Conservation (phyloP, 2,797 vertebrate species). For the Emys orbicularis region DNA sequence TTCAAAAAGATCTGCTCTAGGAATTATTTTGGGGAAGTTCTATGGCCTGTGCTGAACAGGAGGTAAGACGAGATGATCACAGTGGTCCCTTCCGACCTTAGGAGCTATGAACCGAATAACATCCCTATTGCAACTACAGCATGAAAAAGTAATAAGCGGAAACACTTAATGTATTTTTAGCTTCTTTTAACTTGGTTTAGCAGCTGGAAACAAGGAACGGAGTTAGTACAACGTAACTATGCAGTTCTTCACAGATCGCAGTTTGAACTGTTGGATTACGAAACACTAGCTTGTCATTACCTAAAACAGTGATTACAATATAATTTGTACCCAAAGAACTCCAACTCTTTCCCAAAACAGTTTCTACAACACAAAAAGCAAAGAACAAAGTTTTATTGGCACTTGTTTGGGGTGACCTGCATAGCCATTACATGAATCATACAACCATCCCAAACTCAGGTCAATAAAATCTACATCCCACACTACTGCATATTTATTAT, state of each 20-base stretch:
- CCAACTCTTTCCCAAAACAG: not conserved
- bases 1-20: not conserved
- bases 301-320: not conserved
- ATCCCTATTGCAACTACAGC: not conserved
- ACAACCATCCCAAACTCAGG: not conserved
- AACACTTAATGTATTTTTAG: not conserved
- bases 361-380: not conserved
- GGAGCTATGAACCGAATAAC: not conserved
- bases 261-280: not conserved
- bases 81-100: not conserved
- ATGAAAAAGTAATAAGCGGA: not conserved
- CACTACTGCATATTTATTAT: not conserved
- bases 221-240: not conserved
- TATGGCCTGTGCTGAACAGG: not conserved
- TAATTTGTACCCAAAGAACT: not conserved
- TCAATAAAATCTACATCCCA: not conserved
- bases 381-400: not conserved
- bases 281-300: not conserved
- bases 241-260: not conserved
- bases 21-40: not conserved
- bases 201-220: accelerated
- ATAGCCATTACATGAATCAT: slow-evolving; percentile 15
- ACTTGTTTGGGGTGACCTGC: not conserved
- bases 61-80: not conserved
- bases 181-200: accelerated